Evolutionary conservation across 2,113 vertebrate genomes (phyloP).

Genomic region (Nycticorax nycticorax): DNA sequence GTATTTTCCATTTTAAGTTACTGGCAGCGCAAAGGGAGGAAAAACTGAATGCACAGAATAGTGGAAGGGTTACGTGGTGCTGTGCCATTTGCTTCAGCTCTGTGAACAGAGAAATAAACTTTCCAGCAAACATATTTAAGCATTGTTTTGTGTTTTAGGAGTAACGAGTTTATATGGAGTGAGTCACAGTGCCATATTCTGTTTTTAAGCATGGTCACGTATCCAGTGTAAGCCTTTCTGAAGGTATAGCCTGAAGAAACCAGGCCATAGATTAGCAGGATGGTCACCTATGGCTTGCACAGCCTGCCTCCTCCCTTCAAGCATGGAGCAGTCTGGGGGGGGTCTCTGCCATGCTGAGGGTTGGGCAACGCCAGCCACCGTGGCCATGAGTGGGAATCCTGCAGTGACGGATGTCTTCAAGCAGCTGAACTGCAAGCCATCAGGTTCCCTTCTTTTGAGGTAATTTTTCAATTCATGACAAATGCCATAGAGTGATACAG

Average conservation of each 20-base stretch:
- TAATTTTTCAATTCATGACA: not conserved
- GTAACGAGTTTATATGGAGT: not conserved
- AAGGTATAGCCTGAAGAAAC: not conserved
- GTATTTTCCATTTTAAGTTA: slow-evolving; percentile 19
- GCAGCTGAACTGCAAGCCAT: not conserved
- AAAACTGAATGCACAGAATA: not conserved
- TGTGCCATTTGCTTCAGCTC: not conserved
- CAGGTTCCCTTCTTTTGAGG: not conserved
- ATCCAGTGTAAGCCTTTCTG: not conserved
- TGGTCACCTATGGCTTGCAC: not conserved
- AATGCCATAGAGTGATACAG: not conserved
- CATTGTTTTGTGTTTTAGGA: not conserved
- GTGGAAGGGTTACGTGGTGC: not conserved
- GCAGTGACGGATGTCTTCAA: not conserved
- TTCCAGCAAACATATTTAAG: not conserved
- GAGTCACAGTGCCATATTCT: not conserved
- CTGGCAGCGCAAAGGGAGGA: not conserved
- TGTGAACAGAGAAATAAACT: not conserved
- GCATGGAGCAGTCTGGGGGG: too few species aligned
- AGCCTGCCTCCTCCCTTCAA: not conserved
- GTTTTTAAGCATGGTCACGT: not conserved
- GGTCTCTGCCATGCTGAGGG: not conserved
- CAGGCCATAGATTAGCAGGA: not conserved
- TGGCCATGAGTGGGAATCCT: accelerated
- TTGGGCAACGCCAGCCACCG: not conserved